Evolutionary conservation across 1,140 invertebrate genomes (phyloP), one percentile per base, ranked within the genome.

Genomic region (Asobara japonica): DNA sequence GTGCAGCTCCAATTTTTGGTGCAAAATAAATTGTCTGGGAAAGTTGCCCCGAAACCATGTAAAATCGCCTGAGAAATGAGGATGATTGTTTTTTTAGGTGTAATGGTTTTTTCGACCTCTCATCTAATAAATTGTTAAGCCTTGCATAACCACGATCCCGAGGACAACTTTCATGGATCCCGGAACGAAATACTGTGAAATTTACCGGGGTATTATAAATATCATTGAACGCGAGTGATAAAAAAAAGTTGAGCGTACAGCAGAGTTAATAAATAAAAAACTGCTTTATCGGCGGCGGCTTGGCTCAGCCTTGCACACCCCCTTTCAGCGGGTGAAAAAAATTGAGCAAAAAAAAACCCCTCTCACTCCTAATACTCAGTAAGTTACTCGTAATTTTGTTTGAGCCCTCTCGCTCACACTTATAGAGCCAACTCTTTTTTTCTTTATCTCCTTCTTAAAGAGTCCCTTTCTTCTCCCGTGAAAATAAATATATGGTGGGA

Each of bases 381-480:
- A 27, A 56, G 22, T 22, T 56, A 22, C 20, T 56, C 51, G 51
- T 56, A 56, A 56, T 56, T 56, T 56, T 56, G 22, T 25, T 5
- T 10, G 18, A 27, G 1, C 51, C 25, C 51, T 56, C 22, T 56
- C 51, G 6, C 31, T 66, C 18, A 1, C n/a, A 30, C 29, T 16
- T 51, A 13, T 51, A 13, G 1, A 16, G 5, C 16, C 18, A 1
- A 51, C 16, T 11, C 16, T 33, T 33, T 65, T 65, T 36, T n/a
- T n/a, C n/a, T 36, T 36, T 36, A 16, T 65, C 62, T 65, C 62
- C 33, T 65, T 65, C 36, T 65, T 25, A 20, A 38, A 36, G 31
- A 36, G 11, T 25, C 61, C 61, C 61, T 36, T 33, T 65, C 10
- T 33, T 48, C n/a, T n/a, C n/a, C n/a, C n/a, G n/a, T n/a, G n/a